These are phyloP conservation scores for Capra hircus DNA, from an alignment of 2,113 vertebrate genomes.

Conservation along the genomic window DNA sequence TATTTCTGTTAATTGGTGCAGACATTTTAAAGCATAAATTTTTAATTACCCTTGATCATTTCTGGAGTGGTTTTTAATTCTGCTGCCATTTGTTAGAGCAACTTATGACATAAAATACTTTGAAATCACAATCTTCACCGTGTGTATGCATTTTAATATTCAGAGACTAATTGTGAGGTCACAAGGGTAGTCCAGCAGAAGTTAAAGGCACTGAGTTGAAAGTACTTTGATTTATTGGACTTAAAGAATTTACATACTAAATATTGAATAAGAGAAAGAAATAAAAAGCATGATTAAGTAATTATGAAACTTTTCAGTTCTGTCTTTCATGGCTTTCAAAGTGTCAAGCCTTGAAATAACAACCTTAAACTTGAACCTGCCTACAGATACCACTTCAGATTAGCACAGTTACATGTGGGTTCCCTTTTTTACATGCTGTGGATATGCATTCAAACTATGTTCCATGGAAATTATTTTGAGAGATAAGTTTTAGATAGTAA, in stretches of 20 bases:
- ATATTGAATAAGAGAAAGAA: slow-evolving; percentile 47
- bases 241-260: slow-evolving; percentile 67
- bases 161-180: slow-evolving; percentile 72
- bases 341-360: slow-evolving; percentile 43
- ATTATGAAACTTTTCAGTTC: slow-evolving; percentile 57
- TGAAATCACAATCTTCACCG: slow-evolving; percentile 52
- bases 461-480: slow-evolving; percentile 27
- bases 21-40: slow-evolving; percentile 67
- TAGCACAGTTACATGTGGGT: not conserved
- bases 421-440: slow-evolving; percentile 24
- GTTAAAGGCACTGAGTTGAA: slow-evolving; percentile 54
- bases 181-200: slow-evolving; percentile 54
- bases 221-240: slow-evolving; percentile 48
- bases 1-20: slow-evolving; percentile 64
- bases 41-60: slow-evolving; percentile 66
- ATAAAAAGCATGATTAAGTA: slow-evolving; percentile 30
- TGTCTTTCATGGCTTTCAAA: slow-evolving; percentile 13
- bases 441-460: not conserved
- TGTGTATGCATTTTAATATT: slow-evolving; percentile 69
- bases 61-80: slow-evolving; percentile 70
- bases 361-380: slow-evolving; percentile 41
- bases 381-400: slow-evolving; percentile 40
- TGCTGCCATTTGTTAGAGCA: slow-evolving; percentile 57
- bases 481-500: slow-evolving; percentile 15
- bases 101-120: slow-evolving; percentile 60